Base-by-base conservation (phyloP, 2,797 vertebrate genomes). In the Amniataba percoides region DNA sequence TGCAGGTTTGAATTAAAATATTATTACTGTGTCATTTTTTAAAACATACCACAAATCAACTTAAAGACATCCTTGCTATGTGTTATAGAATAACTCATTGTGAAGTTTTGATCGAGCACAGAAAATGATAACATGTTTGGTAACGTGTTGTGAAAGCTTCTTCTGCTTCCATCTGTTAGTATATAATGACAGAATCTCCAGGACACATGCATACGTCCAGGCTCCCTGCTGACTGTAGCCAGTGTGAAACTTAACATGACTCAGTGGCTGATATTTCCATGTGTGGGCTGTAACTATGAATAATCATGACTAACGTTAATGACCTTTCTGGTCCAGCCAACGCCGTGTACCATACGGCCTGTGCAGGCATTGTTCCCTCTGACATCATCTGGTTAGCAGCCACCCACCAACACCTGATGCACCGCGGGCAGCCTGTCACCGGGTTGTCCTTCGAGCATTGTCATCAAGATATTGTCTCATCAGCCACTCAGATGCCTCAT, bases 301-400 rank as follows among this genome's bases (percentile, higher is more conserved):
- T 87, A 91, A 91, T 81, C 77, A 76, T 92, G 93, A 93, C 88
- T 89, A 93, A 93, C 60, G 21, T 81, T 62, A 74, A 77, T 90
- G 89, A 91, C 93, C 90, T 88, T 92, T 90, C 69, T 78, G 57
- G 39, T 85, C 74, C 73, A 64, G 57, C 81, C 85, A 77, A 83
- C 72, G 31, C 67, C 70, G 34, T 5, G 21, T 45, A 65, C 53
- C 57, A 27, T 61, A 49, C 34, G 10, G 69, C 69, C 66, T 18
- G 62, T 76, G 49, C 83, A 53, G 74, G 49, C 76, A 82, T 79
- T 85, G 74, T 79, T 88, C 67, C 66, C 48, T 55, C 66, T 88
- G 84, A 87, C 83, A 63, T 87, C 82, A 87, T 83, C 67, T 34
- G 48, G 14, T 81, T 59, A 55, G 48, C 78, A 67, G 63, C 80